Evolutionary conservation across 30 jellyfish, hydroid and myxozoan species (phyloP).

Genomic region (Pelagia noctiluca): DNA sequence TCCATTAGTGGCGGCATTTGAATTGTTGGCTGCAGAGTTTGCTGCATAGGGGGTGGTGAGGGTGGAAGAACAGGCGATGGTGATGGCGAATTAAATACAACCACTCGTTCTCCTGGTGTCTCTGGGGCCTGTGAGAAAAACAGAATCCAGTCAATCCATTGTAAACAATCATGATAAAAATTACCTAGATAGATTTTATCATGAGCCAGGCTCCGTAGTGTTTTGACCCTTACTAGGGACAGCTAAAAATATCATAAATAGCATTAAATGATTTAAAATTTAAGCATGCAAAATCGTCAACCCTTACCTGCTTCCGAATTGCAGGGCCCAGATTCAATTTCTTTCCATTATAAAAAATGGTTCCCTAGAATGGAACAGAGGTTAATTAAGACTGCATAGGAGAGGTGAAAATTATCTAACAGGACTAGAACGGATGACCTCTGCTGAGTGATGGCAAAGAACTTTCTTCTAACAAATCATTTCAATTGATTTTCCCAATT

Average conservation of each 20-base stretch:
- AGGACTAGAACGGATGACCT: no score
- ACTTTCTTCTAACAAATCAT: no score
- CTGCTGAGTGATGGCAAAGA: no score
- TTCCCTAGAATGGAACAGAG: slow-evolving; percentile 43
- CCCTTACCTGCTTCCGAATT: slow-evolving; percentile 65
- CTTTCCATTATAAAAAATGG: slow-evolving; percentile 38
- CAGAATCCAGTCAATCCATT: neutral
- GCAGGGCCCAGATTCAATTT: slow-evolving; percentile 80
- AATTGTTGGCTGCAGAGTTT: no score
- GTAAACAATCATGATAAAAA: neutral
- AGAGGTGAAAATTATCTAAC: slow-evolving; percentile 13
- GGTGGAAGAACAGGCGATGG: neutral
- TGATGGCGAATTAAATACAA: neutral
- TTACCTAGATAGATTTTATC: neutral
- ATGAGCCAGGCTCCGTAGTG: slow-evolving; percentile 20
- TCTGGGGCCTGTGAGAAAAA: slow-evolving; percentile 9
- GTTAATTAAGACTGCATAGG: neutral
- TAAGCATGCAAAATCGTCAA: neutral
- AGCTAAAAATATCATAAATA: no score
- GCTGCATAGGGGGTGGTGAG: neutral
- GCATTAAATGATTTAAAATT: no score
- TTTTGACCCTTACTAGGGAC: slow-evolving; percentile 8
- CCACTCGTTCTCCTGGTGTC: slow-evolving; percentile 4
- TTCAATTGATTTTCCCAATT: no score
- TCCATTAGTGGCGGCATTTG: no score